A percentile compares a stretch with the other conserved stretches of the same genome.
Conservation (phyloP, 1,140 invertebrate species). For the Mactra quadrangularis region DNA sequence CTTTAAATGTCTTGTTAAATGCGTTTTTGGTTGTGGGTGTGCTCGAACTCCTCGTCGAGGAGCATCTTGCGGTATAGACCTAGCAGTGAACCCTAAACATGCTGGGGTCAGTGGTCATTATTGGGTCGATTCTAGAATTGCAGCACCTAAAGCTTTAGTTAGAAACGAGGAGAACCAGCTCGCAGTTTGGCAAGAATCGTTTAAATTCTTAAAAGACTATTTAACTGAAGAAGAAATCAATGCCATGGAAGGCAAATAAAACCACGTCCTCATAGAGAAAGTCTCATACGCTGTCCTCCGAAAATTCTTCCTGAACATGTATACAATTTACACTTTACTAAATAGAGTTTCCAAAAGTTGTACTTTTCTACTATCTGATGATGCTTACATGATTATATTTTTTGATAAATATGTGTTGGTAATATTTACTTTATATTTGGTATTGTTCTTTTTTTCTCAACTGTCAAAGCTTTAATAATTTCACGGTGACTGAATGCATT, state of each 20-base stretch:
- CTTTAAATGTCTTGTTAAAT: neutral
- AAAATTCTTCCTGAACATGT: too few species aligned
- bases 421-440: too few species aligned
- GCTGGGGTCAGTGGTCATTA: neutral
- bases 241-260: slow-evolving; percentile 7
- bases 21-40: neutral
- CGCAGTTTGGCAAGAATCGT: neutral
- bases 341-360: too few species aligned
- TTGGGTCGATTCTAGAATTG: neutral
- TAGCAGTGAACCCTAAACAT: slow-evolving; percentile 5
- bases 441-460: too few species aligned
- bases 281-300: too few species aligned
- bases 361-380: too few species aligned
- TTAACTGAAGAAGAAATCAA: slow-evolving; percentile 1
- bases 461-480: too few species aligned
- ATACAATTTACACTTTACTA: too few species aligned
- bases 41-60: slow-evolving; percentile 2
- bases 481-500: too few species aligned
- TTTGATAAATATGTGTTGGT: too few species aligned
- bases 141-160: neutral
- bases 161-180: slow-evolving; percentile 4
- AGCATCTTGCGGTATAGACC: slow-evolving; percentile 7
- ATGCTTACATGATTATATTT: too few species aligned
- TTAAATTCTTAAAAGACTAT: neutral
- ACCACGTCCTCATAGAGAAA: too few species aligned